A percentile compares a stretch with the other conserved stretches of the same genome.
Conservation (phyloP, 2,888 invertebrate species). For the Apodemia mormo region DNA sequence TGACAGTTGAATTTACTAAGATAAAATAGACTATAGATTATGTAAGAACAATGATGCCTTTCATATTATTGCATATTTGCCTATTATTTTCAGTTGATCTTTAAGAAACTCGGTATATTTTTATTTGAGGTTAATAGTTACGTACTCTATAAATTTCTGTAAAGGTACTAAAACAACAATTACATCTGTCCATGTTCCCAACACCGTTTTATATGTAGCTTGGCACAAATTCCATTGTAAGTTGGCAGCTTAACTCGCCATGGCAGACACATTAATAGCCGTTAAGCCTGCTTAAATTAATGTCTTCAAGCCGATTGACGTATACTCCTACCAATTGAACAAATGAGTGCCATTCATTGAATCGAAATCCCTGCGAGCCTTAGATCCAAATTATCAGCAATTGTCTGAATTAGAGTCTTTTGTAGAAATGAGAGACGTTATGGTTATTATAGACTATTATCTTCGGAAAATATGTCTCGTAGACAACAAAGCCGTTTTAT, state of each 20-base stretch:
- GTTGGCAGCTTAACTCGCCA: conserved; percentile 13
- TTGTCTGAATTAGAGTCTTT: conserved; percentile 6
- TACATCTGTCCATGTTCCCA: neutral
- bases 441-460: neutral
- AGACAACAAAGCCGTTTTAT: neutral
- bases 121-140: too few relatives aligned
- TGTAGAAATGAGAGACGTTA: neutral
- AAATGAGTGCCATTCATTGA: conserved; percentile 22
- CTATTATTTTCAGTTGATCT: too few relatives aligned
- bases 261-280: conserved; percentile 22
- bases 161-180: neutral
- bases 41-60: too few relatives aligned
- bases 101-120: too few relatives aligned
- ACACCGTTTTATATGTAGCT: conserved; percentile 9
- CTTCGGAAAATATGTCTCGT: neutral
- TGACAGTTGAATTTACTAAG: too few relatives aligned
- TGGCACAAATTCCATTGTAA: conserved; percentile 18
- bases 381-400: conserved; percentile 13
- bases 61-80: too few relatives aligned
- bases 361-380: neutral
- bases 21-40: too few relatives aligned
- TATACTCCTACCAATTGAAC: conserved; percentile 17
- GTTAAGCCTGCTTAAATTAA: conserved; percentile 22
- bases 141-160: neutral
- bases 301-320: conserved; percentile 23